These are phyloP conservation scores for Madoqua kirkii DNA, from an alignment of 2,113 vertebrate species.

Conservation along the genomic window DNA sequence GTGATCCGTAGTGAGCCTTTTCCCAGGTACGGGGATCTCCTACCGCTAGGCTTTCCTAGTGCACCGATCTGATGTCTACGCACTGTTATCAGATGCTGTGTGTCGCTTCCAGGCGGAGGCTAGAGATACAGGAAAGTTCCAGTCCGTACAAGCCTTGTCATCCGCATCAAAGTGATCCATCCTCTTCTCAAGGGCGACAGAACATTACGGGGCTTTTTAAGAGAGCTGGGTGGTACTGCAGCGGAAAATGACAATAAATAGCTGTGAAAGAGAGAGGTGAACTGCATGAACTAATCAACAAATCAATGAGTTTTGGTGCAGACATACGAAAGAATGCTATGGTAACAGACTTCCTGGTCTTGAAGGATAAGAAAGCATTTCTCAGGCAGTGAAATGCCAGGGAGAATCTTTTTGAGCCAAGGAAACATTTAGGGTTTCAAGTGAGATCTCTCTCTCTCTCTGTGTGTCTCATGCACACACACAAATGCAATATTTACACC, in stretches of 20 bases:
- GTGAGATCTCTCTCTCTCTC: not conserved
- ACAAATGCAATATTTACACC: not conserved
- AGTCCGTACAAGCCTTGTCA: not conserved
- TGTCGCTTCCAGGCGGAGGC: not conserved
- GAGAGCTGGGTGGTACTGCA: fast-evolving
- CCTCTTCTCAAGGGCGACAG: not conserved
- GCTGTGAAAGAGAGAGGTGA: not conserved
- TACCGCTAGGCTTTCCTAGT: fast-evolving
- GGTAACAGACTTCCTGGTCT: not conserved
- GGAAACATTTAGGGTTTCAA: not conserved
- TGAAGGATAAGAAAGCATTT: not conserved
- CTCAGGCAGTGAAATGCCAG: not conserved
- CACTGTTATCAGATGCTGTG: fast-evolving
- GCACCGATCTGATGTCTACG: not conserved
- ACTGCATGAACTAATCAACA: not conserved
- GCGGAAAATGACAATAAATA: too few relatives aligned
- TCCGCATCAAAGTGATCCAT: fast-evolving
- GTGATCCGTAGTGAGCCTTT: not conserved
- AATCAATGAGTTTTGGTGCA: not conserved
- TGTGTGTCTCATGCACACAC: not conserved
- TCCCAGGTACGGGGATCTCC: too few relatives aligned
- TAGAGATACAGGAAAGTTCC: not conserved
- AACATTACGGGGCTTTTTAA: fast-evolving
- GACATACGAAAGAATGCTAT: not conserved
- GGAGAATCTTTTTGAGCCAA: not conserved